Percentiles rank a stretch among this genome's conserved stretches.
phyloP scores from a whole-genome alignment of 2,888 invertebrate species.

The Drosophila fungiperda region DNA sequence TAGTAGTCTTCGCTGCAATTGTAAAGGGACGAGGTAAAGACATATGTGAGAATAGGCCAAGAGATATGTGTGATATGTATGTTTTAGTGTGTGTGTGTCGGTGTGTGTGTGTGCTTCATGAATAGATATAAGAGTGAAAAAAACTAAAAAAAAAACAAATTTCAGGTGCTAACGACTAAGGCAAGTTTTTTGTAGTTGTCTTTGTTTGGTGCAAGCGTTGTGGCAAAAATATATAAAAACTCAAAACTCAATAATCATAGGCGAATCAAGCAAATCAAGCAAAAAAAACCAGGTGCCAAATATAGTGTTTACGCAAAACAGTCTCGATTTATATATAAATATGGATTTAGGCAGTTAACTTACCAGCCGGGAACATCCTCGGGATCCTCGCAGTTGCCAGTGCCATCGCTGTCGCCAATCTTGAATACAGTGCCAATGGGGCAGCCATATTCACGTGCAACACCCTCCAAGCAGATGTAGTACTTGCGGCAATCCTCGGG shows the following conservation, averaged over 20 bases:
- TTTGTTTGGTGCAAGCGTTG: slow-evolving; percentile 54
- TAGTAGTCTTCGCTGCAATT: slow-evolving; percentile 97
- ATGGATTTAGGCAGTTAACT: slow-evolving; percentile 85
- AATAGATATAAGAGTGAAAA: slow-evolving; percentile 34
- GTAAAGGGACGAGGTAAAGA: slow-evolving; percentile 81
- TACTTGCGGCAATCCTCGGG: slow-evolving; percentile 97
- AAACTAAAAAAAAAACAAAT: slow-evolving; percentile 3
- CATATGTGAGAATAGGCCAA: slow-evolving; percentile 72
- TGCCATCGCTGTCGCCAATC: slow-evolving; percentile 95
- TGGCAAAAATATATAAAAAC: slow-evolving; percentile 22
- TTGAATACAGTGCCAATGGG: slow-evolving; percentile 98
- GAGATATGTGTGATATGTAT: slow-evolving; percentile 81
- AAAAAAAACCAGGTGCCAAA: slow-evolving; percentile 45
- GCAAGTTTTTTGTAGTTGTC: background rate
- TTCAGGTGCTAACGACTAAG: slow-evolving; percentile 19
- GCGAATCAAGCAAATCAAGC: slow-evolving; percentile 52
- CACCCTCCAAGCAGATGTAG: slow-evolving; percentile 96
- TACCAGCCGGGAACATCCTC: slow-evolving; percentile 98
- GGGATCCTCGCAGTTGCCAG: slow-evolving; percentile 97
- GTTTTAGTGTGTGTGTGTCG: slow-evolving; percentile 16
- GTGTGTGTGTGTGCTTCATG: slow-evolving; percentile 31
- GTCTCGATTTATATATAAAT: background rate
- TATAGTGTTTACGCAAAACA: slow-evolving; percentile 8
- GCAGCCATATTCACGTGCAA: slow-evolving; percentile 97
- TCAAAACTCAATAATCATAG: slow-evolving; percentile 43